phyloP scores from a whole-genome alignment of 2,113 vertebrate species.

The Megaceryle torquata region DNA sequence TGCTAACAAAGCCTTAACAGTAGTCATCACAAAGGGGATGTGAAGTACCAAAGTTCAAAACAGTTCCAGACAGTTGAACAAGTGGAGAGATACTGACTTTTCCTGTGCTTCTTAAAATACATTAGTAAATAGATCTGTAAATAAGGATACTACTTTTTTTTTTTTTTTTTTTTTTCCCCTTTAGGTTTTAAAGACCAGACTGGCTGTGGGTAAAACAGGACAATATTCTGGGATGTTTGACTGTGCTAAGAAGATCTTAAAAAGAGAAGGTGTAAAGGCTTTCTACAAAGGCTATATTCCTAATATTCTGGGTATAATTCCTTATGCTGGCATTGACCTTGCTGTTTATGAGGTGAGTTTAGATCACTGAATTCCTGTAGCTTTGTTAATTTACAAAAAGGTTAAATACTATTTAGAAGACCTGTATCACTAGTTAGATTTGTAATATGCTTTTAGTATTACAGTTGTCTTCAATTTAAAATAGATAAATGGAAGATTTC shows the following conservation, averaged over 20 bases:
- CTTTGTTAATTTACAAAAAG: neutral
- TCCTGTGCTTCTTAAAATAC: neutral
- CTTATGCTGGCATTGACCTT: constrained; percentile 93
- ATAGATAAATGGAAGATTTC: neutral
- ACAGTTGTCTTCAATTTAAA: neutral
- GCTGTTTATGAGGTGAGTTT: constrained; percentile 91
- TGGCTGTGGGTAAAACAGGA: constrained; percentile 91
- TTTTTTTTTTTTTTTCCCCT: neutral
- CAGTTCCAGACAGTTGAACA: neutral
- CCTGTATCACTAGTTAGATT: neutral
- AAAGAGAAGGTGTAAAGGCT: constrained; percentile 84
- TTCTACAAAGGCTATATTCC: constrained; percentile 95
- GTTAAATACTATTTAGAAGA: neutral
- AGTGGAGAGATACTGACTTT: neutral
- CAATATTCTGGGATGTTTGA: constrained; percentile 90
- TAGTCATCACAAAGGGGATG: neutral
- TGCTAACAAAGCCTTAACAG: neutral
- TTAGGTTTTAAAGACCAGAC: constrained; percentile 92
- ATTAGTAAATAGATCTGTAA: neutral
- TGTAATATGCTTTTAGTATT: neutral
- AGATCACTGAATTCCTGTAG: neutral
- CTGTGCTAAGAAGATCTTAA: constrained; percentile 90
- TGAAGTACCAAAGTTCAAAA: neutral
- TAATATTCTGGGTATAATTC: constrained; percentile 92
- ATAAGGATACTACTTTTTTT: neutral